Base-by-base conservation (phyloP, 2,797 vertebrate genomes). In the Tangara arthus region DNA sequence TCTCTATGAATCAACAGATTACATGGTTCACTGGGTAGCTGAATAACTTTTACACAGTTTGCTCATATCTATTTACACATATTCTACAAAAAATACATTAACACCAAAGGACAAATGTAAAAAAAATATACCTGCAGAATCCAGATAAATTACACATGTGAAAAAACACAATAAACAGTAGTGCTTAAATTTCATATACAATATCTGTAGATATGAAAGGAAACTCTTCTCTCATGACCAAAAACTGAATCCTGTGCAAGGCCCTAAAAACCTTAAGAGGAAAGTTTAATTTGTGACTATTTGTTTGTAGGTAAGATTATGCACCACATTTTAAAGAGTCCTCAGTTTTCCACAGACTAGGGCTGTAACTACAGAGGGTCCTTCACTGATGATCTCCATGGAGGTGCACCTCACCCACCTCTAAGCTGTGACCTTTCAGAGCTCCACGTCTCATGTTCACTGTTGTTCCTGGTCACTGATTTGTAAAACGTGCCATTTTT, bases 11-110 rank as follows among this genome's bases (percentile, higher is more conserved):
- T 97, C 97, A 98, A 98, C 98, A 98, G 97, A 98, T 98, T 98
- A 98, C 97, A 97, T 96, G 98, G 98, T 98, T 98, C 98, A 98
- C 97, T 96, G 98, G 95, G 91, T 95, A 97, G 95, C 98, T 97
- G 98, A 97, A 97, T 98, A 98, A 98, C 97, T 98, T 97, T 97
- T 97, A 98, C 97, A 98, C 97, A 97, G 98, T 98, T 98, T 98
- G 97, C 92, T 98, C 98, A 96, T 98, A 97, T 97, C 97, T 98
- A 98, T 98, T 98, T 98, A 95, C 97, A 98, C 98, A 96, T 98
- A 97, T 97, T 97, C 96, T 85, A 82, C 95, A 95, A 96, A 98
- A 98, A 97, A 97, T 97, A 94, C 94, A 98, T 98, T 98, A 98
- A 97, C 96, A 97, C 96, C 93, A 94, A 96, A 95, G 95, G 97